Evolutionary conservation across 2,797 vertebrate genomes (phyloP), one percentile per base, ranked within the genome.

Genomic region (Diplodus puntazzo): DNA sequence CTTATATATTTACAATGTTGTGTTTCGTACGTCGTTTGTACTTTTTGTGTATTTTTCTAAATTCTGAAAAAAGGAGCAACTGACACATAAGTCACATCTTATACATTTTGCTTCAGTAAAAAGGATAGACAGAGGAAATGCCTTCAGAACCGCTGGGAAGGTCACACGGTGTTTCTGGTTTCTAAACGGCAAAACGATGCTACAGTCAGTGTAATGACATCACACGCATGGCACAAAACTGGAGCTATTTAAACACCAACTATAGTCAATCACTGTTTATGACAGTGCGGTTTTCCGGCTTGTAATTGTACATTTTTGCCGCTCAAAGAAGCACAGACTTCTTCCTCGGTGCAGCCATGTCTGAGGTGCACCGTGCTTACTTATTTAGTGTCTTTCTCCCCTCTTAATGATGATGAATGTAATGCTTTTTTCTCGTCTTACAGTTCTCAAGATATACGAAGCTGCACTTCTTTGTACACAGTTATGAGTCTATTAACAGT

Each of bases 381-480:
- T 48, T 17, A 17, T n/a, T 21, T 61, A 66, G 43, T 14, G 13
- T 6, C n/a, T 52, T 9, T 17, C 3, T 62, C 53, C 34, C 48
- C 34, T 25, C 43, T 67, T 49, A 50, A 67, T 78, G 18, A 55
- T 57, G 52, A 1, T 70, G 78, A 85, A 68, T 79, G 65, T 57
- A 27, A 57, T n/a, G 42, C 43, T 52, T 25, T 60, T 69, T 20
- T 42, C 27, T 16, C 11, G 34, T 65, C 14, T 42, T 66, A 55
- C 67, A 48, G 59, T 88, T 83, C 58, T 69, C 27, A 48, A 66
- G 16, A 12, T 81, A 60, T 78, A 74, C 79, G 14, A 88, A 73
- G 64, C 81, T 75, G 81, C 81, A 89, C 74, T 85, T 79, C 42
- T 78, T 66, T 71, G 53, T 70, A 84, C 61, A 81, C 59, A 77